Percentiles rank a stretch among this genome's conserved stretches.
phyloP scores from a whole-genome alignment of 2,797 vertebrate species.

The Tinamus major region DNA sequence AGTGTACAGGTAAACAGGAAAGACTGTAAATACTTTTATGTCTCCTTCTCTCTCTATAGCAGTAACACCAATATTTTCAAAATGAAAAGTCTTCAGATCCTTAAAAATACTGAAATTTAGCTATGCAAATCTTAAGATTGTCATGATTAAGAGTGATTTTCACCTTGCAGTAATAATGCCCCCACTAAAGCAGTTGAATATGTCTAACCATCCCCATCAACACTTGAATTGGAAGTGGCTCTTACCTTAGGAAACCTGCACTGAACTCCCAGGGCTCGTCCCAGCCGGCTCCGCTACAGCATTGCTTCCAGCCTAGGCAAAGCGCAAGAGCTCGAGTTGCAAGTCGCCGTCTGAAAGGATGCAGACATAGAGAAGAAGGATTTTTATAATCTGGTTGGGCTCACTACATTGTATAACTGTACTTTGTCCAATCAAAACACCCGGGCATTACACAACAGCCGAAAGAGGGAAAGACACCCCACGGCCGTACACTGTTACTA shows the following conservation, averaged over 20 bases:
- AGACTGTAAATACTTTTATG: background rate
- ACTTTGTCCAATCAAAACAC: conserved; percentile 39
- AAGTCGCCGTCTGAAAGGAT: background rate
- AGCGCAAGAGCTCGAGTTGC: background rate
- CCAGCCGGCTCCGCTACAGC: background rate
- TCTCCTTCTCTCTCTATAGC: background rate
- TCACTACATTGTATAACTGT: conserved; percentile 72
- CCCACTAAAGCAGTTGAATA: fast-evolving
- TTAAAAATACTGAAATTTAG: background rate
- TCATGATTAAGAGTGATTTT: background rate
- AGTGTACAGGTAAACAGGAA: background rate
- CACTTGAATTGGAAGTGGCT: background rate
- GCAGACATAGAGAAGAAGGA: conserved; percentile 28
- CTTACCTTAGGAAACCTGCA: conserved; percentile 49
- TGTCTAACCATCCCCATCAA: background rate
- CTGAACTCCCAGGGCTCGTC: background rate
- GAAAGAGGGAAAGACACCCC: conserved; percentile 33
- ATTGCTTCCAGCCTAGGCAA: background rate
- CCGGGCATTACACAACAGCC: conserved; percentile 57
- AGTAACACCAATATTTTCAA: background rate
- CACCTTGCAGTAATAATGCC: background rate
- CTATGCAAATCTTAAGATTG: background rate
- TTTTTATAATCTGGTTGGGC: conserved; percentile 66
- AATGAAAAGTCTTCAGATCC: background rate
- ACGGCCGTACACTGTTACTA: conserved; percentile 52